Percentiles rank a stretch among this genome's conserved stretches.
phyloP scores from a whole-genome alignment of 2,797 vertebrate species.

The Spinus pinus region DNA sequence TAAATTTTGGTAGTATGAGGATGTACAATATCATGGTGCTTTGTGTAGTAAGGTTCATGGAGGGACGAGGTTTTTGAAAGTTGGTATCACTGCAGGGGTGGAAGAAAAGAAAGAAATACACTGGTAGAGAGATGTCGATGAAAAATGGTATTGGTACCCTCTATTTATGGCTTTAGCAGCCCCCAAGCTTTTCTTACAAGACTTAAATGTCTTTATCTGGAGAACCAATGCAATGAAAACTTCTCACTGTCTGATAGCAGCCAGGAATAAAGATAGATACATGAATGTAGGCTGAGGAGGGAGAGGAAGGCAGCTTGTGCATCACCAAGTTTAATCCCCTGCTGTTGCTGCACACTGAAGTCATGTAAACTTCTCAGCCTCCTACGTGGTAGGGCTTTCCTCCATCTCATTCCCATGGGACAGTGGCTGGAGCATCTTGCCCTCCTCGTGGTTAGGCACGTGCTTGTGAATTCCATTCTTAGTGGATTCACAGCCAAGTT shows the following conservation, averaged over 20 bases:
- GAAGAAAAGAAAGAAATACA: background rate
- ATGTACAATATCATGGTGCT: background rate
- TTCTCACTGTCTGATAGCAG: background rate
- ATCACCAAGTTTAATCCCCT: background rate
- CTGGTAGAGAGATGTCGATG: background rate
- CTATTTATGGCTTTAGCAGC: background rate
- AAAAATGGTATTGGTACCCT: background rate
- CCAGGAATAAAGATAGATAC: background rate
- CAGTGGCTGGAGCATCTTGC: background rate
- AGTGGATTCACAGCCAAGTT: background rate
- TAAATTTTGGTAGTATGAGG: background rate
- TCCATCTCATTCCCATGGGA: rapidly evolving
- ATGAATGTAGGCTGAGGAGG: background rate
- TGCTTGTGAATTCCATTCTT: conserved; percentile 8
- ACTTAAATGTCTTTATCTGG: background rate
- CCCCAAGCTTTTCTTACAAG: background rate
- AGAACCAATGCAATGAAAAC: background rate
- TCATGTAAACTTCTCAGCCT: background rate
- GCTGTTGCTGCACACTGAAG: background rate
- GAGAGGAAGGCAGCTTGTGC: background rate
- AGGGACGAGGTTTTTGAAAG: background rate
- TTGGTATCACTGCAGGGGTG: background rate
- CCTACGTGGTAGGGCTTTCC: background rate
- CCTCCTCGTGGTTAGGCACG: background rate
- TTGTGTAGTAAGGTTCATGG: background rate